Conservation (phyloP, 2,113 vertebrate genomes). For the Lasiurus borealis region DNA sequence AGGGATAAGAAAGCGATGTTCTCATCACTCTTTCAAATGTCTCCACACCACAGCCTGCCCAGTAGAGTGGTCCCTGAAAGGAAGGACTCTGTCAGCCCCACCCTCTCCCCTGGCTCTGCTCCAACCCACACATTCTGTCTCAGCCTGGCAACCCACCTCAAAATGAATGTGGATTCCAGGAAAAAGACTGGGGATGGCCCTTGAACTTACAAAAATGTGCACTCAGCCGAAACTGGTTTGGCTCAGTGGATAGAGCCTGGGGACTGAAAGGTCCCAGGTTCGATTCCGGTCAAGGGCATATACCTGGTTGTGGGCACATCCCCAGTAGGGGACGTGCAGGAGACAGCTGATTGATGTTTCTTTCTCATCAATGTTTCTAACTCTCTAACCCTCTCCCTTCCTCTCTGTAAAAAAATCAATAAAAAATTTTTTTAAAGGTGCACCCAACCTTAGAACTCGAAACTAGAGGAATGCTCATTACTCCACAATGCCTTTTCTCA, state of each 20-base stretch:
- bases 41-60: not conserved
- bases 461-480: not conserved
- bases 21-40: not conserved
- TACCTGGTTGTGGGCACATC: too few relatives aligned
- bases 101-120: not conserved
- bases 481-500: not conserved
- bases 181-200: not conserved
- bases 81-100: not conserved
- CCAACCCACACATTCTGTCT: not conserved
- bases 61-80: not conserved
- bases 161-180: not conserved
- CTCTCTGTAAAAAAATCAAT: too few relatives aligned
- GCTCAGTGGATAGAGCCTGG: too few relatives aligned
- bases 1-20: not conserved
- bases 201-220: not conserved
- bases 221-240: not conserved
- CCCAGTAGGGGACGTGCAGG: too few relatives aligned
- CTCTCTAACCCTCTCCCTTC: too few relatives aligned
- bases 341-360: too few relatives aligned
- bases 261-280: too few relatives aligned
- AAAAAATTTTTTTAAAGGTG: not conserved
- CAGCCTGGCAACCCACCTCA: fast-evolving
- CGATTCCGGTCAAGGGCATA: too few relatives aligned
- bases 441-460: not conserved
- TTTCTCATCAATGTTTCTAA: too few relatives aligned